Base-by-base conservation (phyloP, 2,113 vertebrate species). In the Hepsetus odoe region DNA sequence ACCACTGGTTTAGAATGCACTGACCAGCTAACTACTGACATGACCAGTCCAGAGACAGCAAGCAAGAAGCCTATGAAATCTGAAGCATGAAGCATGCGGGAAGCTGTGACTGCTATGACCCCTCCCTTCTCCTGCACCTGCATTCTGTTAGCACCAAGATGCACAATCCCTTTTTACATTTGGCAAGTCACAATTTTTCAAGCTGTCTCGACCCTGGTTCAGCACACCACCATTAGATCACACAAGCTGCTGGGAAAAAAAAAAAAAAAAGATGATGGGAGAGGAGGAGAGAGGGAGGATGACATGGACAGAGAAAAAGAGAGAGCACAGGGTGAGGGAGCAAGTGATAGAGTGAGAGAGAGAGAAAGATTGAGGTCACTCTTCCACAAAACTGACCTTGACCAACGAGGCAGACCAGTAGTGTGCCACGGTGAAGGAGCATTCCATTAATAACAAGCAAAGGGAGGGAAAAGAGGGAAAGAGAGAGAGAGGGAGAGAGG, bases 301-400 rank as follows among this genome's bases (percentile, higher is more conserved):
- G 46, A 49, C 4, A 49, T 4, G 30, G 69, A 87, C 86, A 77
- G 74, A 7, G 44, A 42, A 38, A 30, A n/a, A 65, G 9, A 11
- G 28, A 70, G 55, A 42, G 55, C 2, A 33, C 38, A n/a, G 26
- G 16, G 62, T 33, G 58, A 33, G 14, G 16, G 26, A 32, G 33
- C 13, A 30, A 53, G n/a, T 49, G 49, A 44, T 7, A 24, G 49
- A 38, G 59, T 33, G 40, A 20, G 51, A 46, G 38, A 68, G 49
- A 53, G 86, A 84, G 56, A 81, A 28, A 76, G 2, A 85, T 26
- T 7, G 32, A 64, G 72, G 51, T 33, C 67, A 30, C 35, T 61
- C 40, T 59, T 80, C 40, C 72, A 53, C 53, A 70, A 75, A 80
- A 38, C 55, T 75, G 42, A 76, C 55, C 74, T 62, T 53, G 62